phyloP scores from a whole-genome alignment of 2,888 invertebrate genomes.

The Idaea aversata region DNA sequence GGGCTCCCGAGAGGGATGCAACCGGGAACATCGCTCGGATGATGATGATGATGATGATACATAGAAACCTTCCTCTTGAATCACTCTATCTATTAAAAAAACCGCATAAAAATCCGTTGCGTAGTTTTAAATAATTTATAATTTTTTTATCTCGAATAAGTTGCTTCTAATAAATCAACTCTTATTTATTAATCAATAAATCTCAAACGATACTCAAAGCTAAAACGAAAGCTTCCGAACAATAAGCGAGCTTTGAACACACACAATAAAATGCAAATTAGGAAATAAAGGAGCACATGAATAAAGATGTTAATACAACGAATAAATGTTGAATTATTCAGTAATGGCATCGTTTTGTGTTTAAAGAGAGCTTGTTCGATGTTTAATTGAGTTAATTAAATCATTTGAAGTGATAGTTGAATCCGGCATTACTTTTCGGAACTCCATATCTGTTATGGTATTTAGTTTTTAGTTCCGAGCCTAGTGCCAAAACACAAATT shows the following conservation, averaged over 20 bases:
- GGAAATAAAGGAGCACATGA: constrained; percentile 29
- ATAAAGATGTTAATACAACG: constrained; percentile 23
- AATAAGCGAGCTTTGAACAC: constrained; percentile 15
- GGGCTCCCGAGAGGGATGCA: too few relatives aligned
- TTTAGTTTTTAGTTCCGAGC: too few relatives aligned
- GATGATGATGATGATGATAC: too few relatives aligned
- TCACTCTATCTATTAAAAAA: too few relatives aligned
- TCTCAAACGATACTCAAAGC: background rate
- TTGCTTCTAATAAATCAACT: background rate
- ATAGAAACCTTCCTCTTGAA: too few relatives aligned
- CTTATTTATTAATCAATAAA: background rate
- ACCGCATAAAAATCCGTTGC: too few relatives aligned
- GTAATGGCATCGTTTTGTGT: background rate
- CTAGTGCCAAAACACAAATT: too few relatives aligned
- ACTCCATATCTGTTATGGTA: too few relatives aligned
- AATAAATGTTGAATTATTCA: background rate
- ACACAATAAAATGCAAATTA: constrained; percentile 28
- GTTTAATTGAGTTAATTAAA: background rate
- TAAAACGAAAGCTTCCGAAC: constrained; percentile 10
- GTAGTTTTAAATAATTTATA: too few relatives aligned
- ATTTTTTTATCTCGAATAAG: too few relatives aligned
- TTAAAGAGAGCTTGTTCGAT: background rate
- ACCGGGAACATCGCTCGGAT: too few relatives aligned
- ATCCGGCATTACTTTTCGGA: too few relatives aligned
- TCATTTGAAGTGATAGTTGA: background rate